Percentiles rank a stretch among this genome's conserved stretches.
These are phyloP conservation scores for Thermophis baileyi DNA, from an alignment of 2,113 vertebrate genomes.

Conservation along the genomic window DNA sequence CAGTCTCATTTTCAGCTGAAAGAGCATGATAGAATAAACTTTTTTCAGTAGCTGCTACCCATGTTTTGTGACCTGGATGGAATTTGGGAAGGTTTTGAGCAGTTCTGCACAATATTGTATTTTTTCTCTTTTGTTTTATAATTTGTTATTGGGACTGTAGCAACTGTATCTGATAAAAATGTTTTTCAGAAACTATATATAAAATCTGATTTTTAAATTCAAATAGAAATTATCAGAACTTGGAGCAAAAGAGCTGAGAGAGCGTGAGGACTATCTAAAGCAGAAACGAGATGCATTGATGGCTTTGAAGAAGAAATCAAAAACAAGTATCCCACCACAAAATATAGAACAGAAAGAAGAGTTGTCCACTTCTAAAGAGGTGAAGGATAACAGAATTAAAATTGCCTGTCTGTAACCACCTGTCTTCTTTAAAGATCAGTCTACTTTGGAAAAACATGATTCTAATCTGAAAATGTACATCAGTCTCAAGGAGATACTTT, in stretches of 20 bases:
- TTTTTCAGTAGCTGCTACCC: not conserved
- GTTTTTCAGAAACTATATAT: not conserved
- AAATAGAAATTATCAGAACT: conserved; percentile 77
- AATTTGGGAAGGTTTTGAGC: not conserved
- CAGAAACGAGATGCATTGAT: conserved; percentile 89
- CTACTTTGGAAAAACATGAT: not conserved
- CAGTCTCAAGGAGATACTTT: not conserved
- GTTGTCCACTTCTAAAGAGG: conserved; percentile 62
- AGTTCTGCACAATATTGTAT: not conserved
- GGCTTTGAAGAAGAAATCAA: conserved; percentile 83
- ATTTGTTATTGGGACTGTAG: not conserved
- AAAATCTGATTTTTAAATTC: not conserved
- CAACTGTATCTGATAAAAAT: not conserved
- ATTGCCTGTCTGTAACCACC: not conserved
- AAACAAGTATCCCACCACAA: conserved; percentile 44
- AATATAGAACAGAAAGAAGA: conserved; percentile 55
- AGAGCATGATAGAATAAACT: not conserved
- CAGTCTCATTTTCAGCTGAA: not conserved
- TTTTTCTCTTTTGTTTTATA: not conserved
- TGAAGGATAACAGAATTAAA: conserved; percentile 30
- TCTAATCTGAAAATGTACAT: not conserved
- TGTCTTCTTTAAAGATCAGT: not conserved
- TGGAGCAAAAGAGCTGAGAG: conserved; percentile 84
- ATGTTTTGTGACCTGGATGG: not conserved
- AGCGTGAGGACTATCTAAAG: conserved; percentile 88